Evolutionary conservation across 2,888 invertebrate species (phyloP).

Genomic region (Epistrophe grossulariae): DNA sequence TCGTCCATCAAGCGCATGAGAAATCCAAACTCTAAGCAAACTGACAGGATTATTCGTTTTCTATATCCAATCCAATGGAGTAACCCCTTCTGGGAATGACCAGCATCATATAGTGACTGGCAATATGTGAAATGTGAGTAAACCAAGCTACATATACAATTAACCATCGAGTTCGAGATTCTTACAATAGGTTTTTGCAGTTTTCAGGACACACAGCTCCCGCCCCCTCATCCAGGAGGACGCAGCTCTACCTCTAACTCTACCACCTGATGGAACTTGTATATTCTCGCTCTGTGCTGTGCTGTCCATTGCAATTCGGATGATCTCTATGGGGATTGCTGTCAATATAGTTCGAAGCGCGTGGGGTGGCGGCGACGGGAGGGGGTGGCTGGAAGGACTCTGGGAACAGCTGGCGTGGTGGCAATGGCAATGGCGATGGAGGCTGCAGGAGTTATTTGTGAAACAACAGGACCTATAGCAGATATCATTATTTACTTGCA

Average conservation of each 20-base stretch:
- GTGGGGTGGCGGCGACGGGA: not conserved
- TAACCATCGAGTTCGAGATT: conserved; percentile 56
- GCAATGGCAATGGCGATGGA: not conserved
- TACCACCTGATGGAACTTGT: conserved; percentile 41
- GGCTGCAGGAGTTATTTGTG: conserved; percentile 57
- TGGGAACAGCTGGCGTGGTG: not conserved
- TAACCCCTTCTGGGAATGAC: conserved; percentile 54
- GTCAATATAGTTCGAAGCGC: conserved; percentile 55
- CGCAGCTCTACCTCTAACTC: not conserved
- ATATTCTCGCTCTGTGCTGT: conserved; percentile 20
- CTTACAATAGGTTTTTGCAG: conserved; percentile 38
- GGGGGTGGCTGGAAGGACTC: not conserved
- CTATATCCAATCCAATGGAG: conserved; percentile 16
- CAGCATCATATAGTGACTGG: conserved; percentile 44
- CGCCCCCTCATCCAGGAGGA: not conserved
- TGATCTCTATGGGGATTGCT: conserved; percentile 60
- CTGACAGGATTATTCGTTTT: conserved; percentile 75
- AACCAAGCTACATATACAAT: conserved; percentile 64
- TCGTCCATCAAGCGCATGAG: conserved; percentile 69
- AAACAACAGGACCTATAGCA: conserved; percentile 46
- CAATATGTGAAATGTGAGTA: conserved; percentile 48
- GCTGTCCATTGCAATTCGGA: conserved; percentile 62
- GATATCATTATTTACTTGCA: conserved; percentile 73
- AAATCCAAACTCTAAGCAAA: conserved; percentile 73
- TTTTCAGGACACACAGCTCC: conserved; percentile 6